Percentiles rank a stretch among this genome's conserved stretches.
phyloP scores from a whole-genome alignment of 2,888 invertebrate species.

The Eudemis profundana region DNA sequence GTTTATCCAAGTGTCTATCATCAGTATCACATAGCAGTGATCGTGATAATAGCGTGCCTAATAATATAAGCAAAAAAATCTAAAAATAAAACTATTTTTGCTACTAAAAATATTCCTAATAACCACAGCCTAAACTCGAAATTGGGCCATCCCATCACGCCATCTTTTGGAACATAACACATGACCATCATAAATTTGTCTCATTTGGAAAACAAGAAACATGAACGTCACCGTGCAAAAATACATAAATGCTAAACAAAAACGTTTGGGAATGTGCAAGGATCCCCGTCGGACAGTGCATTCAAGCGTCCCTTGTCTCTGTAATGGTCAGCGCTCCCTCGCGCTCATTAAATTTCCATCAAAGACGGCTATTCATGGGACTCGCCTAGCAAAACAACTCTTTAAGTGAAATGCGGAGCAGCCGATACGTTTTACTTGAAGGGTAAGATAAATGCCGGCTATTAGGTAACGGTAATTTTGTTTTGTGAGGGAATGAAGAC shows the following conservation, averaged over 20 bases:
- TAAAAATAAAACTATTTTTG: no score
- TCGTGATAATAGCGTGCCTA: no score
- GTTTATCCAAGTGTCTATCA: no score
- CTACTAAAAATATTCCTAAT: no score
- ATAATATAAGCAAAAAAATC: no score
- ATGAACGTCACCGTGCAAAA: neutral
- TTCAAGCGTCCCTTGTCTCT: constrained; percentile 68
- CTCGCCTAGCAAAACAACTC: constrained; percentile 61
- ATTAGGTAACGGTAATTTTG: neutral
- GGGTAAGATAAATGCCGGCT: constrained; percentile 25
- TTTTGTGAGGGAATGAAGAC: neutral
- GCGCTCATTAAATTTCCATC: constrained; percentile 79
- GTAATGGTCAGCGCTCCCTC: constrained; percentile 76
- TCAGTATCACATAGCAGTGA: no score
- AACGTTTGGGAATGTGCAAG: constrained; percentile 17
- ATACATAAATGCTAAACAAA: constrained; percentile 22
- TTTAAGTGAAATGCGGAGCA: constrained; percentile 42
- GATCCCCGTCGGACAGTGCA: constrained; percentile 59
- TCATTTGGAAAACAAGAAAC: no score
- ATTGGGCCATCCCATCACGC: no score
- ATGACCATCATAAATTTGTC: no score
- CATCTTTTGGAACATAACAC: no score
- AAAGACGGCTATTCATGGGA: constrained; percentile 66
- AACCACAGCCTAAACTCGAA: no score
- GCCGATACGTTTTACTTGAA: constrained; percentile 34